Conservation (phyloP, 1,140 invertebrate species). For the Ceratosolen fusciceps region DNA sequence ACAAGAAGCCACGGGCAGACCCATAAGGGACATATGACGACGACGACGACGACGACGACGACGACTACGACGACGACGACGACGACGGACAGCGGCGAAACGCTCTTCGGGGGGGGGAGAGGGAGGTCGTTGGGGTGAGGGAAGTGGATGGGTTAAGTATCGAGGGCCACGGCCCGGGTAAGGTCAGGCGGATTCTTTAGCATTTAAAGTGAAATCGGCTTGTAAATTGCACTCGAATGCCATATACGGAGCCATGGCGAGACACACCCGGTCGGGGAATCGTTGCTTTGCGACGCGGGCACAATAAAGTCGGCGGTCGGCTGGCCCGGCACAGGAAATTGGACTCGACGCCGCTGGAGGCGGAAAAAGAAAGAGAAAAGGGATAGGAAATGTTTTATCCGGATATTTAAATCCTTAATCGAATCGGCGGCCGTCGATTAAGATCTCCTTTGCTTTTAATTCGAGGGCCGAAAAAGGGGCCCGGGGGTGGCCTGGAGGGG, state of each 20-base stretch:
- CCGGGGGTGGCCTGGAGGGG: slow-evolving; percentile 15
- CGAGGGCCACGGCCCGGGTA: neutral
- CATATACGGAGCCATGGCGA: neutral
- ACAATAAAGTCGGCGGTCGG: slow-evolving; percentile 4
- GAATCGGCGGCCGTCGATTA: slow-evolving; percentile 29
- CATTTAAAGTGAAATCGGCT: slow-evolving; percentile 10
- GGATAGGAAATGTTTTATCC: slow-evolving; percentile 19
- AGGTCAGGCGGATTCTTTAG: neutral
- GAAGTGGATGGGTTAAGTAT: too few species aligned
- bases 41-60: too few species aligned
- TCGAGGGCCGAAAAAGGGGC: neutral
- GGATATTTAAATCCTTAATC: slow-evolving; percentile 41
- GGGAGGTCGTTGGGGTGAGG: too few species aligned
- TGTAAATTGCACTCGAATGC: neutral
- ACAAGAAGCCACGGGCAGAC: too few species aligned
- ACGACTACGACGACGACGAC: too few species aligned
- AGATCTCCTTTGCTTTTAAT: slow-evolving; percentile 18
- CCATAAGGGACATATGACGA: too few species aligned
- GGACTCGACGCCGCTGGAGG: neutral
- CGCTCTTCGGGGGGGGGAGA: too few species aligned
- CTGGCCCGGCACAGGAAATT: slow-evolving; percentile 25
- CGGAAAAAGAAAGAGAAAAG: too few species aligned
- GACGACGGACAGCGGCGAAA: too few species aligned
- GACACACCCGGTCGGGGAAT: neutral
- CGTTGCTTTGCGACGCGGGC: neutral